phyloP scores from a whole-genome alignment of 2,888 invertebrate species.

The Lobophora halterata region DNA sequence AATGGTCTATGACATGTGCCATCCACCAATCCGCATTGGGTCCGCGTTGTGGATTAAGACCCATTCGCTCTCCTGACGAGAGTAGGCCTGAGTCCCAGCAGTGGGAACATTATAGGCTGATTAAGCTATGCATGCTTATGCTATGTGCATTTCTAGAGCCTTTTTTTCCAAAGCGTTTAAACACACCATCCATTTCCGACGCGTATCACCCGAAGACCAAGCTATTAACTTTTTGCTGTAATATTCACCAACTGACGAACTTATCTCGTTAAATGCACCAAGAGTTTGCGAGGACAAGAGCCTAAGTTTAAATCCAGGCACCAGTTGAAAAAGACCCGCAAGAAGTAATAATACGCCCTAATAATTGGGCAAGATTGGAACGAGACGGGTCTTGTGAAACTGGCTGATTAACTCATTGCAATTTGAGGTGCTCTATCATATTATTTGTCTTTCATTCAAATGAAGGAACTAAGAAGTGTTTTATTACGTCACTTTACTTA shows the following conservation, averaged over 20 bases:
- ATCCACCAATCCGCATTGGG: no score
- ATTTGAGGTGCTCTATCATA: conserved; percentile 47
- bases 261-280: conserved; percentile 72
- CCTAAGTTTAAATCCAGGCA: conserved; percentile 43
- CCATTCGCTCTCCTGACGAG: no score
- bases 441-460: conserved; percentile 41
- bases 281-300: conserved; percentile 56
- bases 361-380: conserved; percentile 18
- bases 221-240: conserved; percentile 49
- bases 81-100: no score
- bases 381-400: conserved; percentile 27
- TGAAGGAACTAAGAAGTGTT: conserved; percentile 6
- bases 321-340: conserved; percentile 40
- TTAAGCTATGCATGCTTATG: no score
- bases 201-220: conserved; percentile 14
- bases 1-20: no score
- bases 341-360: conserved; percentile 25
- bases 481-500: neutral
- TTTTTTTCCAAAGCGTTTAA: neutral
- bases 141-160: neutral
- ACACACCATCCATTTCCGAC: conserved; percentile 1
- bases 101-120: no score
- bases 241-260: conserved; percentile 53
- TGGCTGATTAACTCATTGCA: conserved; percentile 39
- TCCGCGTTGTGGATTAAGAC: no score